Conservation (phyloP, 2,888 invertebrate genomes). For the Drosophila monieri region DNA sequence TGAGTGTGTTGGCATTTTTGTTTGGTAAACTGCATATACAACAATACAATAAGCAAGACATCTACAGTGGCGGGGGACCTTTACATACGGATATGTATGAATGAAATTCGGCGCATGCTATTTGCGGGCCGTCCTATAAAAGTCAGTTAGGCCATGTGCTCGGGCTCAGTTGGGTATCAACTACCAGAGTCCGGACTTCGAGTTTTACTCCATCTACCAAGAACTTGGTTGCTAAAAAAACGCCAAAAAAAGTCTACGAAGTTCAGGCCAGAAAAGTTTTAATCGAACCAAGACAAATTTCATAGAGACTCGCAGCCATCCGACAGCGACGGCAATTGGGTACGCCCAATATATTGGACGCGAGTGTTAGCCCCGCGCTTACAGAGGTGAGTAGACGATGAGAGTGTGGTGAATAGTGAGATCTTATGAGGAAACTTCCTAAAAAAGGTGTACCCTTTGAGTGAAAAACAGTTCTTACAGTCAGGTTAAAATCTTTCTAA, state of each 20-base stretch:
- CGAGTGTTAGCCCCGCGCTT: constrained; percentile 54
- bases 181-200: constrained; percentile 70
- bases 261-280: constrained; percentile 6
- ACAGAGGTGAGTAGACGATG: constrained; percentile 45
- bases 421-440: background rate
- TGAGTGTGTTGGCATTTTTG: constrained; percentile 77
- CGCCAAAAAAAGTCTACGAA: constrained; percentile 8
- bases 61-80: constrained; percentile 33
- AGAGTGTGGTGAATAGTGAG: background rate
- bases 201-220: constrained; percentile 43
- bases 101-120: constrained; percentile 73
- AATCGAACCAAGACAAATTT: constrained; percentile 8
- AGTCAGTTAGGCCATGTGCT: constrained; percentile 74
- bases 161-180: constrained; percentile 74
- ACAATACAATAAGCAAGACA: constrained; percentile 78
- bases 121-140: constrained; percentile 74
- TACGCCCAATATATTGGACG: constrained; percentile 22
- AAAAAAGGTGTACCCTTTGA: no score
- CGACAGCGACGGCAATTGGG: constrained; percentile 38
- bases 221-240: constrained; percentile 21
- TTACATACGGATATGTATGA: constrained; percentile 47
- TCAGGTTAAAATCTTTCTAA: background rate
- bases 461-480: no score
- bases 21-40: constrained; percentile 80
- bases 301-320: background rate